Conservation (phyloP, 1,140 invertebrate genomes). For the Heliconius nattereri region DNA sequence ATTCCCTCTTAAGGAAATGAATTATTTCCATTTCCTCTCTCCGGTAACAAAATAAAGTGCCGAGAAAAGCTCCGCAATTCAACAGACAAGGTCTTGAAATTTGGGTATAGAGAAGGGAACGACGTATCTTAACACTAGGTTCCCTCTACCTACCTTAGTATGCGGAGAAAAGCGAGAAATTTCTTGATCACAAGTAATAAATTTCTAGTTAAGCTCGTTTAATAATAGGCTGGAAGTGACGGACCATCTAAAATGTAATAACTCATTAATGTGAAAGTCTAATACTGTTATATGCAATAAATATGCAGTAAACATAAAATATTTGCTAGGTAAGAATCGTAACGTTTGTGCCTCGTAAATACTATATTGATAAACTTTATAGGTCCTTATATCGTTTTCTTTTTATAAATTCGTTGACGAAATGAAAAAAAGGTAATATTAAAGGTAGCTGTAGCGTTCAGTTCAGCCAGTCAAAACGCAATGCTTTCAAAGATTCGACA, state of each 20-base stretch:
- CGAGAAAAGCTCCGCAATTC: no score
- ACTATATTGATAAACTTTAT: conserved; percentile 32
- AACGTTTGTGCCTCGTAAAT: conserved; percentile 28
- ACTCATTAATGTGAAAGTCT: conserved; percentile 10
- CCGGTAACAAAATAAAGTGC: no score
- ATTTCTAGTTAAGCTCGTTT: not conserved
- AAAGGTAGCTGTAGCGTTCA: not conserved
- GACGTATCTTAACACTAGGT: no score
- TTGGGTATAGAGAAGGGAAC: not conserved
- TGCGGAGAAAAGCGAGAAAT: not conserved
- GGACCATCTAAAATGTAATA: not conserved
- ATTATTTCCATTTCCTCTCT: no score
- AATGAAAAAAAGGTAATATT: not conserved
- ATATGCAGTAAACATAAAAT: conserved; percentile 18
- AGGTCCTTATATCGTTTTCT: not conserved
- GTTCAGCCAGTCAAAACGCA: no score
- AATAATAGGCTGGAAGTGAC: not conserved
- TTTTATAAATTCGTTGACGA: not conserved
- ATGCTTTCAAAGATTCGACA: no score
- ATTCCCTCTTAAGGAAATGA: no score
- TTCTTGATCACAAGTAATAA: not conserved
- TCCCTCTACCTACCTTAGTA: not conserved
- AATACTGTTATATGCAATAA: conserved; percentile 26
- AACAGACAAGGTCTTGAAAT: no score
- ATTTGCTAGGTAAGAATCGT: conserved; percentile 13